Percentiles rank a stretch among this genome's conserved stretches.
Evolutionary conservation across 2,888 invertebrate species (phyloP).

Genomic region (Tubiluchus corallicola): DNA sequence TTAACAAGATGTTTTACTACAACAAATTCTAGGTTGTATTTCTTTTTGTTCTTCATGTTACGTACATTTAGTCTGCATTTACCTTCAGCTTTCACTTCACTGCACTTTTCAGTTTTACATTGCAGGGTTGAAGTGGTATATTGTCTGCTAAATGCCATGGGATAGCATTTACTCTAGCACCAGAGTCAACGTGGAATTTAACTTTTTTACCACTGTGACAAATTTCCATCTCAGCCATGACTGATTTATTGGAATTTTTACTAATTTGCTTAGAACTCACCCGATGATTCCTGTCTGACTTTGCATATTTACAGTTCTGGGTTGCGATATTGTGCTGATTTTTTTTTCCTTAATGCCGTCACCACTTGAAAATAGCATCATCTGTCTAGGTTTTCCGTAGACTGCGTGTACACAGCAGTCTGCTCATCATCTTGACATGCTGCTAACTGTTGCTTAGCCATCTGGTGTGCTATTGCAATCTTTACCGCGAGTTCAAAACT

Average conservation of each 20-base stretch:
- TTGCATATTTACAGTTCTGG: no score
- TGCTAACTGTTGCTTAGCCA: background rate
- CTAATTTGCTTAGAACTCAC: no score
- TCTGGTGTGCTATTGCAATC: background rate
- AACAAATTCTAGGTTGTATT: background rate
- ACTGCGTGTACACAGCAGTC: no score
- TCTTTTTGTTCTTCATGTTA: background rate
- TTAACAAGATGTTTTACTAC: background rate
- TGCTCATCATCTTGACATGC: background rate
- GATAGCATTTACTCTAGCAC: conserved; percentile 9
- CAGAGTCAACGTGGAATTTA: conserved; percentile 11
- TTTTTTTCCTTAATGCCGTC: no score
- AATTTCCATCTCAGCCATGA: background rate
- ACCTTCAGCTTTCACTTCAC: no score
- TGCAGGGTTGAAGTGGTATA: background rate
- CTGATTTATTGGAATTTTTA: background rate
- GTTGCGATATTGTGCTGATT: no score
- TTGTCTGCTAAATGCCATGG: conserved; percentile 4
- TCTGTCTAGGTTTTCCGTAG: no score
- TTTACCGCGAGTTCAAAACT: background rate
- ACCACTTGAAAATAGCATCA: no score
- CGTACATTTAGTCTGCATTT: no score
- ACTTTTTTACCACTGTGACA: background rate
- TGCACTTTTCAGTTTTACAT: no score
- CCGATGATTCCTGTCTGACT: no score